phyloP scores from a whole-genome alignment of 1,140 invertebrate genomes.

The Neodiprion lecontei region DNA sequence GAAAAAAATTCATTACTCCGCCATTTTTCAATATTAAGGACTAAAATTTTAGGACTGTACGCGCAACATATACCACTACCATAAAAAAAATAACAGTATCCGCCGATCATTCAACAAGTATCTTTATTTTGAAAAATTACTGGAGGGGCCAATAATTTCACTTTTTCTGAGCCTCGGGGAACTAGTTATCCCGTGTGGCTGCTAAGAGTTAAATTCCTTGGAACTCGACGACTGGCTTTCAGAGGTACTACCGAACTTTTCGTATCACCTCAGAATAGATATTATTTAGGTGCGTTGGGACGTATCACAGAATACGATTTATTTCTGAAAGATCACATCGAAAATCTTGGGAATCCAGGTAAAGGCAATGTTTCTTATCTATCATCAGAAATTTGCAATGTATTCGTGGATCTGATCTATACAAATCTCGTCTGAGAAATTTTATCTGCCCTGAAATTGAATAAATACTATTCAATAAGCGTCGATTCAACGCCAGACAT shows the following conservation, averaged over 20 bases:
- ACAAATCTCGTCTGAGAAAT: constrained; percentile 29
- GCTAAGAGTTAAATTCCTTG: neutral
- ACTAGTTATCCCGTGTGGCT: too few species aligned
- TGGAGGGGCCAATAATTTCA: too few species aligned
- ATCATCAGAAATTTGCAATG: constrained; percentile 32
- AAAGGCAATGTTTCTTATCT: constrained; percentile 34
- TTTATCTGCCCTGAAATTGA: constrained; percentile 23
- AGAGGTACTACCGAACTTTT: constrained; percentile 32
- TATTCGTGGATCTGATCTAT: constrained; percentile 35
- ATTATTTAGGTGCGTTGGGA: constrained; percentile 36
- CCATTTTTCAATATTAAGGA: too few species aligned
- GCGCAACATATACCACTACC: too few species aligned
- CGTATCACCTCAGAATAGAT: constrained; percentile 30
- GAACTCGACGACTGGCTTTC: constrained; percentile 31
- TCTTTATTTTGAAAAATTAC: too few species aligned
- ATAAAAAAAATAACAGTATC: too few species aligned
- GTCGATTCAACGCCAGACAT: constrained; percentile 40
- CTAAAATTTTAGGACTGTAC: too few species aligned
- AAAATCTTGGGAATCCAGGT: constrained; percentile 31
- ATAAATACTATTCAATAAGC: constrained; percentile 40
- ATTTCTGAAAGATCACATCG: constrained; percentile 34
- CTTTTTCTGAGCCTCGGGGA: too few species aligned
- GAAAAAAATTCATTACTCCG: too few species aligned
- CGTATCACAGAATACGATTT: constrained; percentile 34
- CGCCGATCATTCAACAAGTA: too few species aligned